Percentiles rank a stretch among this genome's conserved stretches.
These are phyloP conservation scores for Psephotus haematonotus DNA, from an alignment of 2,113 vertebrate species.

Conservation along the genomic window DNA sequence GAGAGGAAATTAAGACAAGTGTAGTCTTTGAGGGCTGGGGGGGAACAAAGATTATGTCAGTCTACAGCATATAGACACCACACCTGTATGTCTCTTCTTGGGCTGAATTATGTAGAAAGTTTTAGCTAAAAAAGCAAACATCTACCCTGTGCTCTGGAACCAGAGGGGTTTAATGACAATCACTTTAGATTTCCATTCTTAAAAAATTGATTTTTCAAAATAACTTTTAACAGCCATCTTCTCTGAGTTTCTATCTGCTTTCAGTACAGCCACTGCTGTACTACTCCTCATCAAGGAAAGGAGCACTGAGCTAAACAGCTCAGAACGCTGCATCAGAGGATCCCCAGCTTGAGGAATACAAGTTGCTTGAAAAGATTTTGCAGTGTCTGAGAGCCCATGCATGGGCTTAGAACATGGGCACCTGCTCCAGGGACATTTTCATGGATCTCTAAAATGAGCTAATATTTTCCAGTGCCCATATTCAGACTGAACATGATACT, in stretches of 20 bases:
- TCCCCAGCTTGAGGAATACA: background rate
- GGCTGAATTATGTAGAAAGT: background rate
- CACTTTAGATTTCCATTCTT: background rate
- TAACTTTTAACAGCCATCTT: background rate
- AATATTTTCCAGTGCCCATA: background rate
- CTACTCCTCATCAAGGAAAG: background rate
- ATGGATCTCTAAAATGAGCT: background rate
- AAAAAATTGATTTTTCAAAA: background rate
- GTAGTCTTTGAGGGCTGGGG: background rate
- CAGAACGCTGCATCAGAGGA: background rate
- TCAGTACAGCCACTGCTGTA: background rate
- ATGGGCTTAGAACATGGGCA: background rate
- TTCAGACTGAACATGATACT: background rate
- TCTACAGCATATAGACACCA: background rate
- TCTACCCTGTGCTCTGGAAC: background rate
- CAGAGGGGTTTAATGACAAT: background rate
- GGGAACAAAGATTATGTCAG: background rate
- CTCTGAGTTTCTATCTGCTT: background rate
- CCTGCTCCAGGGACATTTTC: background rate
- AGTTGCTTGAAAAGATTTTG: background rate
- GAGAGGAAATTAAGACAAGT: constrained; percentile 75
- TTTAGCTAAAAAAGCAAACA: background rate
- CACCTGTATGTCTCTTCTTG: background rate
- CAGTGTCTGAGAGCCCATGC: background rate
- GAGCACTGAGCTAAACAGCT: background rate